Evolutionary conservation across 2,113 vertebrate genomes (phyloP), one percentile per base, ranked within the genome.

Genomic region (Chaetops frenatus): DNA sequence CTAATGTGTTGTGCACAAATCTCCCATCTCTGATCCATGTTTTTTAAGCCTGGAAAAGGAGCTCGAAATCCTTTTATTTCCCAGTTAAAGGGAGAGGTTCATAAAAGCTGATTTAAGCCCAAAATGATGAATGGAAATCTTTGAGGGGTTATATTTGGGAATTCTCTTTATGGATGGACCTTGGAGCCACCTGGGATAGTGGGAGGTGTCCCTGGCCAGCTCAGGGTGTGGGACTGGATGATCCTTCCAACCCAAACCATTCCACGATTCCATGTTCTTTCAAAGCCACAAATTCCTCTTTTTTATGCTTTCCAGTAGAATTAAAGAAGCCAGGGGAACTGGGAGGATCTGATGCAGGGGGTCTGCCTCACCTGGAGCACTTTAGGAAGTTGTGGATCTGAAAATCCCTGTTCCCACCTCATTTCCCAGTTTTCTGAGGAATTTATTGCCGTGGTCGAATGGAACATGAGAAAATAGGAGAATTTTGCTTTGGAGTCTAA

Each of bases 371-470:
- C 19, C 23, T 29, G 60, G 29, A 48, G 7, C 20, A 9, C 4
- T 9, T 29, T 24, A 25, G 35, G 42, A 40, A 65, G 2, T 6
- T 6, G 19, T 28, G 42, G 58, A 9, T 48, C 29, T 40, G 50
- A 65, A 65, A 29, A 10, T 40, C 50, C 24, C 8, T 9, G 15
- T 16, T 65, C 50, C 42, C 51, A 40, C 20, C 10, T 35, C 4
- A 24, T 13, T 40, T 74, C 70, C 42, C 51, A 21, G 8, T 48
- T 85, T 65, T 48, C 51, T 51, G 14, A 25, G 29, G 51, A 57
- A 31, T 40, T 74, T 11, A 13, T 29, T 19, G 20, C 15, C 11
- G 2, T 4, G 18, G 23, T 4, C 0, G 0, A 23, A n/a, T 3
- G 10, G 51, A 24, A 35, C 12, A 9, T 1, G 61, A 57, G 51